These are phyloP conservation scores for Pristionchus fissidentatus DNA, from an alignment of 2,888 invertebrate species.

Conservation along the genomic window DNA sequence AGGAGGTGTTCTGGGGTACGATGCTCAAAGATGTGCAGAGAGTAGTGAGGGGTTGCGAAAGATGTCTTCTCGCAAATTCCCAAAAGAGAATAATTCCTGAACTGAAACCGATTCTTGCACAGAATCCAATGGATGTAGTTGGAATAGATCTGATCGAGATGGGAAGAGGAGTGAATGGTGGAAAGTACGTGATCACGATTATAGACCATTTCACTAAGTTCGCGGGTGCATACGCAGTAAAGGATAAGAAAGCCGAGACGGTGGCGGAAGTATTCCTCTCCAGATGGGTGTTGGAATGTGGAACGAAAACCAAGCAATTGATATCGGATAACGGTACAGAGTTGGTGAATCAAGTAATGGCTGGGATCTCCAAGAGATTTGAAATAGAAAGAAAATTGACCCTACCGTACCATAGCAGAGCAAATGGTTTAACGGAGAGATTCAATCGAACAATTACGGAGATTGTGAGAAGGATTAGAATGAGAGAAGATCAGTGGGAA, in stretches of 20 bases:
- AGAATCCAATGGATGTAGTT: conserved; percentile 6
- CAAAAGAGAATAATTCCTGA: not conserved
- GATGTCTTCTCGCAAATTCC: not conserved
- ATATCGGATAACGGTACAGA: conserved; percentile 53
- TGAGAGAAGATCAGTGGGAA: too few relatives aligned
- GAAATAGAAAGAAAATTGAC: conserved; percentile 44
- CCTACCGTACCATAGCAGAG: conserved; percentile 54
- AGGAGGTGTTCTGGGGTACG: conserved; percentile 50
- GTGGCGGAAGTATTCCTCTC: conserved; percentile 50
- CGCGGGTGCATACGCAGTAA: conserved; percentile 46
- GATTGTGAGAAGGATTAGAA: conserved; percentile 53
- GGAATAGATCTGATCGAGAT: conserved; percentile 28
- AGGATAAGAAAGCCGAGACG: conserved; percentile 51
- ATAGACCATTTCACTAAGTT: conserved; percentile 53
- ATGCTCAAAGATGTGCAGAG: conserved; percentile 51
- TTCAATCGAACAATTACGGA: conserved; percentile 52
- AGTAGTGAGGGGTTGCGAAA: conserved; percentile 44
- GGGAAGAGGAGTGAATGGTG: conserved; percentile 5
- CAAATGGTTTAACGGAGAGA: conserved; percentile 57
- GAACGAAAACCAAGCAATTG: conserved; percentile 47
- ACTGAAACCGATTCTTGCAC: not conserved
- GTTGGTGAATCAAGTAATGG: conserved; percentile 48
- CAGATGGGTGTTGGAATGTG: conserved; percentile 51
- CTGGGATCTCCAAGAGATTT: conserved; percentile 45
- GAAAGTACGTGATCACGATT: conserved; percentile 50